Evolutionary conservation across 2,888 invertebrate species (phyloP).

Genomic region (Stenchaetothrips biformis): DNA sequence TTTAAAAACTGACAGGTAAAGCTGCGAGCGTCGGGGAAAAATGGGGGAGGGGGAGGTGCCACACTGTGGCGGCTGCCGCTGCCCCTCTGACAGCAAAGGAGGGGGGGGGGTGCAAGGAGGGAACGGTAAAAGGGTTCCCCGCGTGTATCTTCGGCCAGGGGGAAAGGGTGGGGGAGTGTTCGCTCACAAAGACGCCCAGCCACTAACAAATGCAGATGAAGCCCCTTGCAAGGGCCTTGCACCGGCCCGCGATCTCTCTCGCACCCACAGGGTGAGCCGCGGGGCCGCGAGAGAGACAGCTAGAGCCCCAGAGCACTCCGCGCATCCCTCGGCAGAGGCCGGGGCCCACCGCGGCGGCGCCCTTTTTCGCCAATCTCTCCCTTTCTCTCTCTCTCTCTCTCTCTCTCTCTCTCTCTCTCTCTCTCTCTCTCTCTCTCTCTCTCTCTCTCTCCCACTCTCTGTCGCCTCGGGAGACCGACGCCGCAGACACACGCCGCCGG

Average conservation of each 20-base stretch:
- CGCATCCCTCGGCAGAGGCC: too few relatives aligned
- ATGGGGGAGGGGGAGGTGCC: too few relatives aligned
- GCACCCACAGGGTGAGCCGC: too few relatives aligned
- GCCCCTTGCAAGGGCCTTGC: background rate
- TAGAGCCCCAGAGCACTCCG: too few relatives aligned
- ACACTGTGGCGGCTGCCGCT: too few relatives aligned
- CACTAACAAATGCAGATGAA: slow-evolving; percentile 19
- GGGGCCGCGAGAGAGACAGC: too few relatives aligned
- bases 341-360: background rate
- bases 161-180: background rate
- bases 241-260: background rate
- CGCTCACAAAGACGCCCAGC: background rate
- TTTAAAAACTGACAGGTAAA: too few relatives aligned
- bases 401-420: slow-evolving; percentile 5
- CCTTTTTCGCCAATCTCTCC: background rate
- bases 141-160: too few relatives aligned
- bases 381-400: slow-evolving; percentile 5
- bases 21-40: too few relatives aligned
- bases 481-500: too few relatives aligned
- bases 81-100: too few relatives aligned
- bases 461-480: background rate
- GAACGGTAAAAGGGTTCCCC: background rate
- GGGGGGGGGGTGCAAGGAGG: background rate
- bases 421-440: background rate
- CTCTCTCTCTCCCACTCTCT: background rate